Evolutionary conservation across 1,140 invertebrate species (phyloP).

Genomic region (Pararge aegeria): DNA sequence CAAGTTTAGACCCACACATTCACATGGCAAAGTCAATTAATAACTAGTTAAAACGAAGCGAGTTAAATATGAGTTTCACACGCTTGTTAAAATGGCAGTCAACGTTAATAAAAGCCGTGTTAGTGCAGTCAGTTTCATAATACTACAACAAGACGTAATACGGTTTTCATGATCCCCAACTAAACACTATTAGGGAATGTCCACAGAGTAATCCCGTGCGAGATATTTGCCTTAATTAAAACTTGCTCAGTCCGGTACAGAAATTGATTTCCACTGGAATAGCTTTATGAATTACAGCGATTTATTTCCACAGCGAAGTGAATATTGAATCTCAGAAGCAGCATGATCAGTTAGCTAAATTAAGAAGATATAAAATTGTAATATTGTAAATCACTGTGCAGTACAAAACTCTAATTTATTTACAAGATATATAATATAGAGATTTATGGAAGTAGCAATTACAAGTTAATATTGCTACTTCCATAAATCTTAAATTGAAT

Average conservation of each 20-base stretch:
- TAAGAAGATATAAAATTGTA: not conserved
- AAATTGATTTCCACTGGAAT: constrained; percentile 45
- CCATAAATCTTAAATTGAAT: no score
- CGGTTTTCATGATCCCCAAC: constrained; percentile 49
- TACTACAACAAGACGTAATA: constrained; percentile 30
- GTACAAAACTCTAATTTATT: no score
- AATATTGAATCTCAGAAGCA: constrained; percentile 1
- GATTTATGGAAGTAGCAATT: no score
- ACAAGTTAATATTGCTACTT: no score
- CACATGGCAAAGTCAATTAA: no score
- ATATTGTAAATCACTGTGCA: not conserved
- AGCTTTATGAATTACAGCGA: constrained; percentile 25
- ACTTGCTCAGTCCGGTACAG: constrained; percentile 46
- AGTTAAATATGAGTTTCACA: no score
- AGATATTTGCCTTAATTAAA: constrained; percentile 71
- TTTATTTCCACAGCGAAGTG: constrained; percentile 16
- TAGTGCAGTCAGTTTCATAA: constrained; percentile 21
- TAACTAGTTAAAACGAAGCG: no score
- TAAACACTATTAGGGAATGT: constrained; percentile 61
- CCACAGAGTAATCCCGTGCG: constrained; percentile 55
- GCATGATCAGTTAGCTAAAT: not conserved
- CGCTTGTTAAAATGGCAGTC: no score
- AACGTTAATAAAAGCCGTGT: not conserved
- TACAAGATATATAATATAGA: no score
- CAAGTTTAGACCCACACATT: no score